A percentile compares a stretch with the other conserved stretches of the same genome.
phyloP scores from a whole-genome alignment of 2,113 vertebrate species.

The Stegastes partitus region DNA sequence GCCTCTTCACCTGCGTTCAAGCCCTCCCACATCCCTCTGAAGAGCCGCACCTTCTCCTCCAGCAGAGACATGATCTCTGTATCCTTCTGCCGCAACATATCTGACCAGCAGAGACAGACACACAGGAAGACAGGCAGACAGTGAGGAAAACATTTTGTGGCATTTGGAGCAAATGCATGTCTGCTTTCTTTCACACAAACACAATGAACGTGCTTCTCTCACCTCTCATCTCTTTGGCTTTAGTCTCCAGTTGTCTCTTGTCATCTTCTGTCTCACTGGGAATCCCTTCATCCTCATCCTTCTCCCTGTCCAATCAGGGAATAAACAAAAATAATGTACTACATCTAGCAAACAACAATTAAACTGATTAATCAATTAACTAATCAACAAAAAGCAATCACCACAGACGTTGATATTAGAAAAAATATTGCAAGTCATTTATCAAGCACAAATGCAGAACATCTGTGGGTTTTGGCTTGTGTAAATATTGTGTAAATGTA shows the following conservation, averaged over 20 bases:
- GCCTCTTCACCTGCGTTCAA: conserved; percentile 81
- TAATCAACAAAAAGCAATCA: too few relatives aligned
- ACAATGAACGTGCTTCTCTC: conserved; percentile 34
- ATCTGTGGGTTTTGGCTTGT: too few relatives aligned
- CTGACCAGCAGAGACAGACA: conserved; percentile 75
- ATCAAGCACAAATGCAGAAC: too few relatives aligned
- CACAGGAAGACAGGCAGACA: neutral
- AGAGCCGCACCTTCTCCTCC: conserved; percentile 94
- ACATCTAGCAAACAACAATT: neutral
- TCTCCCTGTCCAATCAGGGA: conserved; percentile 85
- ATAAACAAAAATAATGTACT: neutral
- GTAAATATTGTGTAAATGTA: too few relatives aligned
- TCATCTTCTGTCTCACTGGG: conserved; percentile 97
- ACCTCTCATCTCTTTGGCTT: conserved; percentile 95
- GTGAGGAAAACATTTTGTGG: neutral
- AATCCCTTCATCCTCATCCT: conserved; percentile 97
- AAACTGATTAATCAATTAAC: neutral
- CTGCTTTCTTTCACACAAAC: neutral
- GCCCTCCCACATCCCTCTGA: conserved; percentile 91
- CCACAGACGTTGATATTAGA: too few relatives aligned
- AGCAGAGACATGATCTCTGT: conserved; percentile 92
- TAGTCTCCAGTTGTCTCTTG: conserved; percentile 89
- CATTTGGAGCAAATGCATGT: neutral
- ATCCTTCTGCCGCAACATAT: conserved; percentile 93
- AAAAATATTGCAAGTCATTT: too few relatives aligned